Percentiles rank a stretch among this genome's conserved stretches.
phyloP scores from a whole-genome alignment of 2,113 vertebrate species.

The Sceloporus undulatus region DNA sequence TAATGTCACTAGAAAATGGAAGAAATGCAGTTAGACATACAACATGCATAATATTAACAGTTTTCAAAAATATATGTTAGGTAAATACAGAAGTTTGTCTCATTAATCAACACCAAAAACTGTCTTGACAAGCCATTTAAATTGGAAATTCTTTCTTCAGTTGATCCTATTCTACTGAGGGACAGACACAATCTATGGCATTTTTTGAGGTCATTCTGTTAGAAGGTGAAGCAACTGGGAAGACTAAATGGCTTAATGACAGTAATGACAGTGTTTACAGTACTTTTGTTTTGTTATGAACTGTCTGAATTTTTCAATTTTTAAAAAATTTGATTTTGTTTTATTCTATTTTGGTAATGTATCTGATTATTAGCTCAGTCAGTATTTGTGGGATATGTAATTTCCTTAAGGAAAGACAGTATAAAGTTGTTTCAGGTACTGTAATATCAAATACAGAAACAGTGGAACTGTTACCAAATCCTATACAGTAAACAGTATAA shows the following conservation, averaged over 20 bases:
- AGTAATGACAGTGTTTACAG: neutral
- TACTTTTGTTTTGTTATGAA: constrained; percentile 6
- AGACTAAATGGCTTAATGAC: neutral
- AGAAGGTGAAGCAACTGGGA: neutral
- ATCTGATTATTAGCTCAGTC: neutral
- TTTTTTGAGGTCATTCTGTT: neutral
- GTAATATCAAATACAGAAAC: neutral
- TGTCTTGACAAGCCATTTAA: neutral
- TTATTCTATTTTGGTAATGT: neutral
- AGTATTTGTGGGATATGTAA: neutral
- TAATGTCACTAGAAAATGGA: neutral
- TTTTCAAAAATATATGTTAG: neutral
- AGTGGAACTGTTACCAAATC: neutral
- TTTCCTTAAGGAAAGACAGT: neutral
- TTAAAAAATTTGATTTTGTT: neutral
- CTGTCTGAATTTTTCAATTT: neutral
- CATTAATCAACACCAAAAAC: neutral
- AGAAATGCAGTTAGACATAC: neutral
- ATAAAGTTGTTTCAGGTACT: neutral
- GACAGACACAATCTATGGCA: neutral
- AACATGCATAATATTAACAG: neutral
- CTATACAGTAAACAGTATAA: neutral
- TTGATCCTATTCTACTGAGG: neutral
- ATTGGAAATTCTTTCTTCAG: constrained; percentile 32
- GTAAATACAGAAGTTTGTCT: neutral